Conservation (phyloP, 1,140 invertebrate genomes). For the Bombus ignitus region DNA sequence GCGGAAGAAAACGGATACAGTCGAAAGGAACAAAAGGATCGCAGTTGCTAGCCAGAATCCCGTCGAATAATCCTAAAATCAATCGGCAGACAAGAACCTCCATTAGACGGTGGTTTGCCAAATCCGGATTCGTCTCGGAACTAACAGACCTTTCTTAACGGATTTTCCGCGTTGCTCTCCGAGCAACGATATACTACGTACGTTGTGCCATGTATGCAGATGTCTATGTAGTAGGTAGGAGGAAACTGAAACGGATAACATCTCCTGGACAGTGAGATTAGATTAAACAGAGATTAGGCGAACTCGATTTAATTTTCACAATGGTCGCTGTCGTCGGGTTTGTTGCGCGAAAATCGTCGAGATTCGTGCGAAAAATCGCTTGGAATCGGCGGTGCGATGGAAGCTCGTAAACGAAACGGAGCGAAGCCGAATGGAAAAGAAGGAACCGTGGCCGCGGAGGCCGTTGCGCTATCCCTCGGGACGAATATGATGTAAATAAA, state of each 20-base stretch:
- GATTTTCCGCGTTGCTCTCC: background rate
- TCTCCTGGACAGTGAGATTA: no score
- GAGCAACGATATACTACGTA: no score
- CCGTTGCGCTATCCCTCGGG: constrained; percentile 69
- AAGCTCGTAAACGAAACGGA: background rate
- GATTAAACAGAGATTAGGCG: no score
- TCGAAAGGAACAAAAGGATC: constrained; percentile 68
- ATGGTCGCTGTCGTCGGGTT: background rate
- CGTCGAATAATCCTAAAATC: constrained; percentile 76
- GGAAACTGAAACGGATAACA: no score
- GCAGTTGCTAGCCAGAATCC: constrained; percentile 74
- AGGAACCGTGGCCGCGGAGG: constrained; percentile 15
- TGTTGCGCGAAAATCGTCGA: background rate
- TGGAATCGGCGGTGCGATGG: background rate
- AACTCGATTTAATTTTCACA: no score
- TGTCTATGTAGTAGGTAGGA: no score
- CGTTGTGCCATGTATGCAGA: no score
- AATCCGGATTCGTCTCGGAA: constrained; percentile 48
- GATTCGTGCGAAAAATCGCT: background rate
- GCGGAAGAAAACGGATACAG: constrained; percentile 25
- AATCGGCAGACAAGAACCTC: constrained; percentile 74
- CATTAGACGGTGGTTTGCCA: constrained; percentile 60
- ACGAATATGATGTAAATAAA: constrained; percentile 82
- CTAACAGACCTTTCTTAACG: constrained; percentile 11
- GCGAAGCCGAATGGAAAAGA: background rate